phyloP scores from a whole-genome alignment of 2,888 invertebrate species.

The Hermaeophaga mercurialis region DNA sequence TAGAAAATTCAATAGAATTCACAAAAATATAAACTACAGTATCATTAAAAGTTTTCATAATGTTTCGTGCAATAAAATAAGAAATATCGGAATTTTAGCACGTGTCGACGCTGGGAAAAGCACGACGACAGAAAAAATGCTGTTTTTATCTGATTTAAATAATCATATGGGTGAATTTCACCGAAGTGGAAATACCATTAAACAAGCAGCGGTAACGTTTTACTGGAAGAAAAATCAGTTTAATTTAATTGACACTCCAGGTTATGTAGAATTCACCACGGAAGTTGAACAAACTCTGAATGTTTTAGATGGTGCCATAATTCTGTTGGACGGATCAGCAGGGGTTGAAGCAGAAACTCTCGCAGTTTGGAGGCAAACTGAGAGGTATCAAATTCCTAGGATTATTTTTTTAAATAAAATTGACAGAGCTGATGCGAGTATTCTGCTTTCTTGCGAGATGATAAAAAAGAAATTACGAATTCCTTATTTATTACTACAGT shows the following conservation, averaged over 20 bases:
- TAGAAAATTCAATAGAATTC: conserved; percentile 4
- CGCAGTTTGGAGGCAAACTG: conserved; percentile 96
- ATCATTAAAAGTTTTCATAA: conserved; percentile 37
- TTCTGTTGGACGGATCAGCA: conserved; percentile 91
- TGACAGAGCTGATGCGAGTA: conserved; percentile 82
- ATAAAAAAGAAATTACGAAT: conserved; percentile 70
- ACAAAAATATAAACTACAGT: conserved; percentile 14
- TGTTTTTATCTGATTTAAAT: conserved; percentile 87
- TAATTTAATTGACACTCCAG: conserved; percentile 97
- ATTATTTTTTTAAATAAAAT: conserved; percentile 95
- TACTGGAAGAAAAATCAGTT: conserved; percentile 83
- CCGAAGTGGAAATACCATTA: conserved; percentile 88
- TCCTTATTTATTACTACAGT: conserved; percentile 50
- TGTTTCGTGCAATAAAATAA: conserved; percentile 61
- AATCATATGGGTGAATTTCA: conserved; percentile 88
- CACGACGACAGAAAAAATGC: conserved; percentile 96
- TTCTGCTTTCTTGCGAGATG: conserved; percentile 70
- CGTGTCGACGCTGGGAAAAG: conserved; percentile 98
- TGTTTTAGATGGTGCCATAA: conserved; percentile 91
- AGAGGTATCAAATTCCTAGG: conserved; percentile 81
- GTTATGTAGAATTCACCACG: conserved; percentile 97
- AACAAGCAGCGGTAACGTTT: conserved; percentile 92
- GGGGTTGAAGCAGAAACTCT: conserved; percentile 97
- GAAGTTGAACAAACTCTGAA: conserved; percentile 95
- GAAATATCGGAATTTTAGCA: conserved; percentile 94